These are phyloP conservation scores for Masticophis lateralis DNA, from an alignment of 2,797 vertebrate genomes.

Conservation along the genomic window DNA sequence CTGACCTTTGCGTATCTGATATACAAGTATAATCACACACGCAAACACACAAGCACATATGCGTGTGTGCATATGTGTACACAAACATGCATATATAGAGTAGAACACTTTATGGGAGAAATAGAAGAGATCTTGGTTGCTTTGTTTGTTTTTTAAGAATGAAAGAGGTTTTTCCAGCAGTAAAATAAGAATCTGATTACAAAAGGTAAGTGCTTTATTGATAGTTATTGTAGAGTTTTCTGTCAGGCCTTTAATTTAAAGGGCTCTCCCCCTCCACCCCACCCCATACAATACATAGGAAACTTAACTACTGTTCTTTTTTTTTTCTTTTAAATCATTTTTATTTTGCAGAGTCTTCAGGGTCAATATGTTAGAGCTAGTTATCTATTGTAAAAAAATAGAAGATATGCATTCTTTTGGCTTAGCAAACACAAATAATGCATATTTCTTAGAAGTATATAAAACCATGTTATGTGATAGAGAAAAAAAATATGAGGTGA, in stretches of 20 bases:
- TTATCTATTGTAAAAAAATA: not conserved
- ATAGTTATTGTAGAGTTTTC: not conserved
- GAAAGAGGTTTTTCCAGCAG: not conserved
- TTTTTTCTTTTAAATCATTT: not conserved
- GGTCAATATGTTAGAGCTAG: not conserved
- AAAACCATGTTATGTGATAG: not conserved
- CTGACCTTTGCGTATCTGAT: not conserved
- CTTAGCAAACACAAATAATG: not conserved
- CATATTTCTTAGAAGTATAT: not conserved
- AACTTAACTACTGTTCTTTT: not conserved
- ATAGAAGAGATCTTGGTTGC: not conserved
- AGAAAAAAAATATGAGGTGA: not conserved
- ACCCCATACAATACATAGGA: not conserved
- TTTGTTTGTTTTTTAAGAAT: not conserved
- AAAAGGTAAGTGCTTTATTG: not conserved
- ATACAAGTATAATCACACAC: not conserved
- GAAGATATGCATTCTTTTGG: not conserved
- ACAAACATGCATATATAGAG: not conserved
- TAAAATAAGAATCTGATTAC: not conserved
- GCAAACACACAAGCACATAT: not conserved
- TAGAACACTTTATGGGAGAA: not conserved
- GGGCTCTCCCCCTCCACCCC: not conserved
- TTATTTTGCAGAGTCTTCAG: not conserved
- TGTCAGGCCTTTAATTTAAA: not conserved
- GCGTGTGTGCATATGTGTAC: not conserved